Conservation (phyloP, 2,113 vertebrate species). For the Sphyrna mokarran region DNA sequence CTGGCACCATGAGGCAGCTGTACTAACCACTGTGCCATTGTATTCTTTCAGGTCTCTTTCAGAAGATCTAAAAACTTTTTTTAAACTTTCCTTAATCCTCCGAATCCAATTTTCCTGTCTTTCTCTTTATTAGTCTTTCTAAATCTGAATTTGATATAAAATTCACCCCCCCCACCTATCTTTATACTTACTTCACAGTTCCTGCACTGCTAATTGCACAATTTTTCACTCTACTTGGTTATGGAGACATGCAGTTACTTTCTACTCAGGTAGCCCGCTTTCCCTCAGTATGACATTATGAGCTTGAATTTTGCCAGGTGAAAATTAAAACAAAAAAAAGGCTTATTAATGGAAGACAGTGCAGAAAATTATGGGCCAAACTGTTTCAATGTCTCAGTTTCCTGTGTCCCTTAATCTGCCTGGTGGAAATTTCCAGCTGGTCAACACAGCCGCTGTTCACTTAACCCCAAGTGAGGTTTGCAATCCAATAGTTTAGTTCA, state of each 20-base stretch:
- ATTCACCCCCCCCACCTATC: neutral
- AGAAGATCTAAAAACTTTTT: neutral
- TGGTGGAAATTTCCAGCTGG: neutral
- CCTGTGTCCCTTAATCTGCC: neutral
- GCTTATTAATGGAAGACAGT: neutral
- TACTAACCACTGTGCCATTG: no score
- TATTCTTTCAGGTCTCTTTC: no score
- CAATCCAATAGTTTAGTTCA: neutral
- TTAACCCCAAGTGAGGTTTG: neutral
- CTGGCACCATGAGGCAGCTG: no score
- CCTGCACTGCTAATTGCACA: neutral
- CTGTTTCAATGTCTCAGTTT: neutral
- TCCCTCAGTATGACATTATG: neutral
- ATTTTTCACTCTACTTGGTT: neutral
- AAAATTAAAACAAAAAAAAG: neutral
- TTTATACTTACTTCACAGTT: neutral
- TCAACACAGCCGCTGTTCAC: neutral
- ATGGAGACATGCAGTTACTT: neutral
- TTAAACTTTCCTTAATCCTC: neutral
- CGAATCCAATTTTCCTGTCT: neutral
- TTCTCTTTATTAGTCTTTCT: neutral
- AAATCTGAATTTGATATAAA: neutral
- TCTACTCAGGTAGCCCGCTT: neutral
- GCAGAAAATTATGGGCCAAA: neutral
- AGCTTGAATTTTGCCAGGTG: neutral